Evolutionary conservation across 1,140 invertebrate genomes (phyloP).

Genomic region (Ridgeia piscesae): DNA sequence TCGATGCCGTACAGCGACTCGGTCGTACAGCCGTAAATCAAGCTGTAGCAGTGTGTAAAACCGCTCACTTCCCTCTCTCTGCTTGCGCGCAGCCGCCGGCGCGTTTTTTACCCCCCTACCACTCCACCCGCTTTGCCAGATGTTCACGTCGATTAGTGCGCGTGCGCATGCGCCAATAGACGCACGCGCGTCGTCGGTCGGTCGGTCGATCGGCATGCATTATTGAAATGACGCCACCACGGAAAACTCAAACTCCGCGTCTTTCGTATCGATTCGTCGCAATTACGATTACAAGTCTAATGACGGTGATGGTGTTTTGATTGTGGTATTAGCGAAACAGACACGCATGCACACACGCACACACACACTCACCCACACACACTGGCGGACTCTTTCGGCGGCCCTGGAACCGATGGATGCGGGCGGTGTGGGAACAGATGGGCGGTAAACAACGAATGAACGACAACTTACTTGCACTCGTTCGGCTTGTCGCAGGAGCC

Average conservation of each 20-base stretch:
- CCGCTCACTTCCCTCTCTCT: not conserved
- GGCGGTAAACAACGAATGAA: not conserved
- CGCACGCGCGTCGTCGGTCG: not conserved
- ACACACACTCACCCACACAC: not conserved
- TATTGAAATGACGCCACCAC: not conserved
- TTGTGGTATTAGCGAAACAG: not conserved
- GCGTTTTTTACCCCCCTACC: not conserved
- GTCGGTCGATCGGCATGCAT: not conserved
- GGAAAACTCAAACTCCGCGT: not conserved
- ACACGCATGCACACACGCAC: not conserved
- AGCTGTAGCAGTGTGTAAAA: not conserved
- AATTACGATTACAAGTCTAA: not conserved
- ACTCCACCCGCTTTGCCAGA: not conserved
- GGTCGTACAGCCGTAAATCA: not conserved
- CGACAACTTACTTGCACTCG: conserved; percentile 90
- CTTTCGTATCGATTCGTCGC: not conserved
- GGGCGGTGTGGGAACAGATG: not conserved
- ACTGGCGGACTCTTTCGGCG: not conserved
- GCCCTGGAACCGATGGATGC: not conserved
- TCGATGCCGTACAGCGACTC: not conserved
- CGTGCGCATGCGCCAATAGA: not conserved
- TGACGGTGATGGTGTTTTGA: not conserved
- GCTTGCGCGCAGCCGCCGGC: not conserved
- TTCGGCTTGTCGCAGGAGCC: conserved; percentile 88
- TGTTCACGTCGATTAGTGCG: not conserved